Evolutionary conservation across 2,113 vertebrate species (phyloP).

Genomic region (Elgaria multicarinata): DNA sequence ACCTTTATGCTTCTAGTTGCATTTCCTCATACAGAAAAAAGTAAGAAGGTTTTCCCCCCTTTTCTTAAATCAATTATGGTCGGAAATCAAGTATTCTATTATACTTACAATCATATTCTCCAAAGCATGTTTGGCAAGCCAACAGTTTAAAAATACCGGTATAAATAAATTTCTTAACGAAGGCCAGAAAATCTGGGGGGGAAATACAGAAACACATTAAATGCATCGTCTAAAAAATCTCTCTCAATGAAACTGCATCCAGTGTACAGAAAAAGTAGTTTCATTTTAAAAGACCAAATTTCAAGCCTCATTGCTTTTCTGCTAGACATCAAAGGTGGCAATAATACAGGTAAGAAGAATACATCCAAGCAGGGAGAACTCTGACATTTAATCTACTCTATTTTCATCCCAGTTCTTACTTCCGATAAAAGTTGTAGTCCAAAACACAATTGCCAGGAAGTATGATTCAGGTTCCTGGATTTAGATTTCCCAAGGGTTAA

Average conservation of each 20-base stretch:
- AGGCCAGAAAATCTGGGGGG: constrained; percentile 85
- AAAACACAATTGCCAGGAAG: background rate
- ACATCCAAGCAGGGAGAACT: background rate
- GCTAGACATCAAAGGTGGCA: background rate
- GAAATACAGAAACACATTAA: constrained; percentile 46
- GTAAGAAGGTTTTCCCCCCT: background rate
- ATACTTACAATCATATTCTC: constrained; percentile 90
- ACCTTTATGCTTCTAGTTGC: background rate
- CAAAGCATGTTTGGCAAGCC: constrained; percentile 87
- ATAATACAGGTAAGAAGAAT: background rate
- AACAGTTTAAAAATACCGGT: constrained; percentile 89
- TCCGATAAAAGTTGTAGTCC: background rate
- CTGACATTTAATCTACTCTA: background rate
- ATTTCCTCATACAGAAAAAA: background rate
- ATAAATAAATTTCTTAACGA: constrained; percentile 85
- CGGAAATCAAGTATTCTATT: background rate
- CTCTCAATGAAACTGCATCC: background rate
- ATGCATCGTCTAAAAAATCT: constrained; percentile 19
- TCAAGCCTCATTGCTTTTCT: background rate
- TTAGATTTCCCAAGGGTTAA: background rate
- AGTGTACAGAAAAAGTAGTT: background rate
- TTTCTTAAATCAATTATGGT: background rate
- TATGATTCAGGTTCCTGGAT: background rate
- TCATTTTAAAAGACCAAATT: background rate
- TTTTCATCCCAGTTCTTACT: background rate